phyloP scores from a whole-genome alignment of 2,888 invertebrate species.

The Nephrotoma flavescens region DNA sequence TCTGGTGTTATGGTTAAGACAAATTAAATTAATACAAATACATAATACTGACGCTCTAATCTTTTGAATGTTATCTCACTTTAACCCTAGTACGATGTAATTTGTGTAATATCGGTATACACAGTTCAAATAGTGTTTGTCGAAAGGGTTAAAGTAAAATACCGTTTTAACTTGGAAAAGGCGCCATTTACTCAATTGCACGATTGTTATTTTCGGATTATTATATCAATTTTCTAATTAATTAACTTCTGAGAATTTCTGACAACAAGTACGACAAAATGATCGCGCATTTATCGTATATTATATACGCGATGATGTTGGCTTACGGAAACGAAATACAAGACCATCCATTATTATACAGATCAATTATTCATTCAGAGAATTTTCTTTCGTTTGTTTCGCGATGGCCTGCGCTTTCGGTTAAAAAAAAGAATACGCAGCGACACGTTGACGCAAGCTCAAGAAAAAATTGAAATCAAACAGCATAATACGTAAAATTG shows the following conservation, averaged over 20 bases:
- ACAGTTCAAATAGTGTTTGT: background rate
- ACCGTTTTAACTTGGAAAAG: background rate
- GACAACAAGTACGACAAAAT: background rate
- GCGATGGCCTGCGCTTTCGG: background rate
- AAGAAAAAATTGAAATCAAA: background rate
- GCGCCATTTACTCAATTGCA: background rate
- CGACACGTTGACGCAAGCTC: background rate
- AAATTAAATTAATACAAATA: background rate
- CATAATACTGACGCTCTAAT: background rate
- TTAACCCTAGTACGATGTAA: background rate
- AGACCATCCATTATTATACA: background rate
- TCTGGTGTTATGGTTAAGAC: background rate
- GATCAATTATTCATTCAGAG: background rate
- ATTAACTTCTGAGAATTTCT: background rate
- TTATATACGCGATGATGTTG: background rate
- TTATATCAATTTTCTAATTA: background rate
- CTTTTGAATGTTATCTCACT: background rate
- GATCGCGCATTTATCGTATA: background rate
- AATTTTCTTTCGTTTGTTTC: background rate
- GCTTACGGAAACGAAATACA: background rate
- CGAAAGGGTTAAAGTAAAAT: background rate
- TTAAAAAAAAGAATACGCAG: background rate
- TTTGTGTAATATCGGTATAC: background rate
- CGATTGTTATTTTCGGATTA: background rate
- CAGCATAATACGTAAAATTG: too few relatives aligned